These are phyloP conservation scores for Leptopilina boulardi DNA, from an alignment of 1,140 invertebrate species.

Conservation along the genomic window DNA sequence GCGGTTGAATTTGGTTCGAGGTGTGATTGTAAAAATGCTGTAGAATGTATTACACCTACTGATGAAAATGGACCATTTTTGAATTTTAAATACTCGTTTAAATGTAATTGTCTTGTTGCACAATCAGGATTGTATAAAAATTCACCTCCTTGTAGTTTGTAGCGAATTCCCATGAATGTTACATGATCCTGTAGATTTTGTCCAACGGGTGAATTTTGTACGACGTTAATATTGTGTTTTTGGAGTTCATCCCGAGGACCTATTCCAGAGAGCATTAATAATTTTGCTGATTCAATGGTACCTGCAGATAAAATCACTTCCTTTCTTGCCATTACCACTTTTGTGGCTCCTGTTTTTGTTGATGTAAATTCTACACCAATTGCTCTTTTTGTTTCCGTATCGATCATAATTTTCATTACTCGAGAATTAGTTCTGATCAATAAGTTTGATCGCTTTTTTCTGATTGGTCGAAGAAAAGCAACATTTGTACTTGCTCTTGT, in stretches of 20 bases:
- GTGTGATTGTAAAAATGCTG: neutral
- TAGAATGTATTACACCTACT: neutral
- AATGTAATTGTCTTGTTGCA: neutral
- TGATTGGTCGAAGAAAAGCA: constrained; percentile 83
- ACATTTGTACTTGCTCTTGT: constrained; percentile 81
- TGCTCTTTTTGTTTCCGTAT: constrained; percentile 80
- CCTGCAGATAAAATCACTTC: neutral
- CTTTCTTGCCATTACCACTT: neutral
- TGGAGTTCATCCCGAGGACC: neutral
- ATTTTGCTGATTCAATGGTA: neutral
- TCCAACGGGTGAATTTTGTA: neutral
- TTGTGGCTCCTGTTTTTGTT: neutral
- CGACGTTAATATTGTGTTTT: neutral
- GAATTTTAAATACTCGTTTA: neutral
- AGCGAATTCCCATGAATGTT: neutral
- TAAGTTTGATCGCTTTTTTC: constrained; percentile 82
- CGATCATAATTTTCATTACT: constrained; percentile 83
- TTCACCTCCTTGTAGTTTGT: neutral
- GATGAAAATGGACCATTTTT: neutral
- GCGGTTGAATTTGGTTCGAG: neutral
- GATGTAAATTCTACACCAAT: constrained; percentile 70
- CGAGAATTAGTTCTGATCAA: constrained; percentile 81
- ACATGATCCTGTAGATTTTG: neutral
- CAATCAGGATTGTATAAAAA: neutral
- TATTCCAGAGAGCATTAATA: neutral